Base-by-base conservation (phyloP, 1,140 invertebrate genomes). In the Neodiprion fabricii region DNA sequence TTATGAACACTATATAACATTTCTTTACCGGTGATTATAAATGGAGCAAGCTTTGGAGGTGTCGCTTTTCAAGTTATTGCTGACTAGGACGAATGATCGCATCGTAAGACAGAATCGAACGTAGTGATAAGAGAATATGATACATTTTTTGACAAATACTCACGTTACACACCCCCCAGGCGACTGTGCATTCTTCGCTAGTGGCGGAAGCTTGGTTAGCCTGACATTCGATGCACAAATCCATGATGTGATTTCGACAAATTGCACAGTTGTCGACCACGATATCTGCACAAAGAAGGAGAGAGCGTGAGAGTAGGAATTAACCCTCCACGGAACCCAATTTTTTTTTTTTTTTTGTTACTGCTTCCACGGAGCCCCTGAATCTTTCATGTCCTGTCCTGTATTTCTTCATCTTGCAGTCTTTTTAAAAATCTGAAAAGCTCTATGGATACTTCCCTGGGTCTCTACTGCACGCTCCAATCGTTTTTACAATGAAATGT, bases 251-350 rank as follows among this genome's bases (percentile, higher is more conserved):
- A 91, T 99, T 99, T 67, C 98, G 93, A 84, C 98, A 99, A 88
- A 99, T 99, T 79, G 98, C 98, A 91, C 98, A 99, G 85, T 99
- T 99, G 86, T 99, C 98, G 14, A 99, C 98, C 17, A 99, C 98
- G 90, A 99, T 99, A 90, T 99, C 97, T 94, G 80, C 8, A 89
- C 86, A 74, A 68, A 48, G 17, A 72, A 75, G 76, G 77, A 28
- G 72, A 70, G 7, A 5, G 12, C 0, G 72, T 53, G 14, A 66
- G 23, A 9, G 70, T 66, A 53, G 21, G 28, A 71, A 73, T 48
- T 66, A 40, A 75, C 48, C 49, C n/a, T 69, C 2, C 12, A 48
- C 0, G 17, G 17, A 1, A 21, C 17, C 17, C 17, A 21, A 21
- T 21, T 21, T 21, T 21, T 21, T 21, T 17, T 17, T 17, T 17